Evolutionary conservation across 2,888 invertebrate species (phyloP), one percentile per base, ranked within the genome.

Genomic region (Drosophila kanekoi): DNA sequence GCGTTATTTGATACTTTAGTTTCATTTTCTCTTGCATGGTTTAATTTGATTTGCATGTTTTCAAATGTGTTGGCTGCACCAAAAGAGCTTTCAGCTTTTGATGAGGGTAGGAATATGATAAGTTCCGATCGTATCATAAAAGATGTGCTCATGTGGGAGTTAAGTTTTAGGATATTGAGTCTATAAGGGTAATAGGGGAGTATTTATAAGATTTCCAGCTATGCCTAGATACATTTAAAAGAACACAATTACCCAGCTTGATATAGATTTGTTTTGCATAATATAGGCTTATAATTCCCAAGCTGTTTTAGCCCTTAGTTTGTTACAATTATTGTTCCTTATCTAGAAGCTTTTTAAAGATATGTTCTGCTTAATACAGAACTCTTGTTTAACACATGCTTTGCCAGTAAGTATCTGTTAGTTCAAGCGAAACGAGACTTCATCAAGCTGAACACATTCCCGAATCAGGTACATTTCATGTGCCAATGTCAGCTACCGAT

Each of bases 21-120:
- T 58, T 58, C 28, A 8, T 28, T 28, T 23, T 23, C 8, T 8
- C 53, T 51, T 54, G 44, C 53, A 40, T 57, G 71, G 43, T 57
- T 72, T 75, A 52, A 73, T 77, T 74, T 73, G 52, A 74, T 78
- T 74, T 68, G 63, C 69, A 59, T 70, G 57, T 62, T 52, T 48
- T 20, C 33, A 47, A 57, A 64, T 54, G 51, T 57, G 61, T 61
- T 69, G 49, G 40, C 45, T 60, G 53, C 28, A 10, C 18, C 45
- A 13, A 37, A 10, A 47, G 56, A 23, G 47, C 13, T 16, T 48
- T 47, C 5, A 20, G 10, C 28, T 64, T 59, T 64, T 77, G 73
- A 77, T 35, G 73, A 64, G 58, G 72, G 77, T 64, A 43, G 16
- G 18, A 13, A 35, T 8, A 35, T 45, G 44, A 28, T 23, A 41